phyloP scores from a whole-genome alignment of 1,140 invertebrate species.

The Polypedilum vanderplanki region DNA sequence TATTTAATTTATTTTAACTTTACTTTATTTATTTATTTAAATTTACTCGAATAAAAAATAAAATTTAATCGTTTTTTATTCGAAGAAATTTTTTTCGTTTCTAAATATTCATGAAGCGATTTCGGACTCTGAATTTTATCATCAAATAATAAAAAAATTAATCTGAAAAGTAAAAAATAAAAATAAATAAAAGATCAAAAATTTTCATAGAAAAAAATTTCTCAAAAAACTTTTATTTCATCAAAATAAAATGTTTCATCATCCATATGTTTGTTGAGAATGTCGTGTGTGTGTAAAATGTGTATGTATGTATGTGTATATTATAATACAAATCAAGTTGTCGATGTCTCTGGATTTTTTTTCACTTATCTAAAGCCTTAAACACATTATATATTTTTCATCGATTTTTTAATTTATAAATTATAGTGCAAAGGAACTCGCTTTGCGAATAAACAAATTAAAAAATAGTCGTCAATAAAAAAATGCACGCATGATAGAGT shows the following conservation, averaged over 20 bases:
- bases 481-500: conserved; percentile 10
- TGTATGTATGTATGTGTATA: background rate
- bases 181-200: background rate
- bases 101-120: background rate
- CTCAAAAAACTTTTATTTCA: conserved; percentile 4
- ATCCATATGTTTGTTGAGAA: background rate
- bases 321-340: background rate
- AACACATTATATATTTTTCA: conserved; percentile 25
- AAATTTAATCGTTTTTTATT: background rate
- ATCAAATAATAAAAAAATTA: no score
- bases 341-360: background rate
- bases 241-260: background rate
- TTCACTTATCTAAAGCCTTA: conserved; percentile 22
- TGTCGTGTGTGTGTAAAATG: background rate
- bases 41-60: no score
- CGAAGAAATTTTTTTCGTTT: no score
- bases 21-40: background rate
- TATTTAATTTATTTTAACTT: background rate
- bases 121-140: background rate
- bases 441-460: background rate
- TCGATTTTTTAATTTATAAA: background rate
- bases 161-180: background rate
- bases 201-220: conserved; percentile 20
- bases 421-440: no score
- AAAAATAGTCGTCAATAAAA: conserved; percentile 13